Evolutionary conservation across 2,888 invertebrate genomes (phyloP).

Genomic region (Drosophila robusta): DNA sequence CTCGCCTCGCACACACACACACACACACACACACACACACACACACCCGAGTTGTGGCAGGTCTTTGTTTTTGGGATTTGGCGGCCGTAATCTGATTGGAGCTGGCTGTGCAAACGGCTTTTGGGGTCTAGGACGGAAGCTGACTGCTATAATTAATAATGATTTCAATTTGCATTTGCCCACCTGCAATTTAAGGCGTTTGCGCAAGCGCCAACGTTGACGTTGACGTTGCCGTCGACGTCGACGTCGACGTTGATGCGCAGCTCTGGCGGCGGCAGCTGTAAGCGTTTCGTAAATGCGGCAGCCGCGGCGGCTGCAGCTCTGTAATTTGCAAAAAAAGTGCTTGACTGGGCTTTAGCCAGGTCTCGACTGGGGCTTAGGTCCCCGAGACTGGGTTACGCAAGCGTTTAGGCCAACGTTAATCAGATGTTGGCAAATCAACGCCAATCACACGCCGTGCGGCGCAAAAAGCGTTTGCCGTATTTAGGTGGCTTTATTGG

Average conservation of each 20-base stretch:
- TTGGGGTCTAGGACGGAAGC: conserved; percentile 78
- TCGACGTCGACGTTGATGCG: conserved; percentile 1
- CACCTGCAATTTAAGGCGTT: conserved; percentile 71
- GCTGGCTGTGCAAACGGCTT: conserved; percentile 21
- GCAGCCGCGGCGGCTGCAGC: conserved; percentile 11
- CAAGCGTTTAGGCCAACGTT: conserved; percentile 60
- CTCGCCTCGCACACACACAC: not conserved
- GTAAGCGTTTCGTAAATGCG: conserved; percentile 41
- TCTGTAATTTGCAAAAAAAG: conserved; percentile 45
- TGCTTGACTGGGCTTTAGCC: conserved; percentile 9
- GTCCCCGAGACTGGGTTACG: conserved; percentile 30
- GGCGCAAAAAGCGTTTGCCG: conserved; percentile 11
- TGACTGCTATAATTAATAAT: conserved; percentile 79
- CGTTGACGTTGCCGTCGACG: conserved; percentile 19
- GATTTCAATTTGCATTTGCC: conserved; percentile 77
- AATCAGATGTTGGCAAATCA: conserved; percentile 66
- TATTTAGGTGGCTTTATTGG: conserved; percentile 25
- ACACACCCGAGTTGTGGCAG: conserved; percentile 4
- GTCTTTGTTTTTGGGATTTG: conserved; percentile 53
- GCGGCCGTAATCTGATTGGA: conserved; percentile 51
- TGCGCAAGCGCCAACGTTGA: conserved; percentile 55
- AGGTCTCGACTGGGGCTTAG: conserved; percentile 5
- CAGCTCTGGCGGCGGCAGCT: conserved; percentile 18
- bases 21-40: not conserved
- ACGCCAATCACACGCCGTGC: conserved; percentile 49